Evolutionary conservation across 2,797 vertebrate genomes (phyloP), one percentile per base, ranked within the genome.

Genomic region (Salmo trutta): DNA sequence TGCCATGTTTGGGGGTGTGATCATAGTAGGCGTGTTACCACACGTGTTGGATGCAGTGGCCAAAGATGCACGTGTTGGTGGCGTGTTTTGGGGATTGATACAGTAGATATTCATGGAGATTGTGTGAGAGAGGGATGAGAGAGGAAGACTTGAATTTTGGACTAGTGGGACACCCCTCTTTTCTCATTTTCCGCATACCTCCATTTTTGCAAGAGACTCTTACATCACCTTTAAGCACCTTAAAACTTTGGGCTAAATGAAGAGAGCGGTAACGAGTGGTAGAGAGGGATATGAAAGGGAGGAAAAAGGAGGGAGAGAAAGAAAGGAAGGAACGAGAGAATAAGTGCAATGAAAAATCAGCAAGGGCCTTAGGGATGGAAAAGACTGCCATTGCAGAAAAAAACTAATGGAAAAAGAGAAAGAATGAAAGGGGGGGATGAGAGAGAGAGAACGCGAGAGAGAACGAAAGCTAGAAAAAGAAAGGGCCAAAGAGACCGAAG

Each of bases 401-500:
- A 59, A 59, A 59, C 17, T 0, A 59, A 59, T 59, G 56, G 17
- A 59, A 21, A n/a, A 59, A 59, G 71, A 53, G 62, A 51, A 15
- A 64, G 14, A 72, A 59, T 16, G 24, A 73, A 41, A 79, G 74
- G 24, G 27, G 21, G 71, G 14, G 24, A 29, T n/a, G 29, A 71
- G 81, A 82, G 73, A 52, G 66, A 82, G 81, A 83, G 62, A 82
- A 73, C 76, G 53, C 53, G 41, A 65, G 54, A 75, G 76, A 80
- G 68, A 16, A 19, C 74, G 53, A 74, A 51, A 27, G 51, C 47
- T 52, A 75, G 59, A 54, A 27, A 53, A 24, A 54, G 14, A 33
- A 16, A 52, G 24, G 10, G 69, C 19, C 36, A 62, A 5, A 21
- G 21, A 33, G 4, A 16, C 3, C 33, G 52, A 21, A 15, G 21